Evolutionary conservation across 2,113 vertebrate genomes (phyloP).

Genomic region (Turnix velox): DNA sequence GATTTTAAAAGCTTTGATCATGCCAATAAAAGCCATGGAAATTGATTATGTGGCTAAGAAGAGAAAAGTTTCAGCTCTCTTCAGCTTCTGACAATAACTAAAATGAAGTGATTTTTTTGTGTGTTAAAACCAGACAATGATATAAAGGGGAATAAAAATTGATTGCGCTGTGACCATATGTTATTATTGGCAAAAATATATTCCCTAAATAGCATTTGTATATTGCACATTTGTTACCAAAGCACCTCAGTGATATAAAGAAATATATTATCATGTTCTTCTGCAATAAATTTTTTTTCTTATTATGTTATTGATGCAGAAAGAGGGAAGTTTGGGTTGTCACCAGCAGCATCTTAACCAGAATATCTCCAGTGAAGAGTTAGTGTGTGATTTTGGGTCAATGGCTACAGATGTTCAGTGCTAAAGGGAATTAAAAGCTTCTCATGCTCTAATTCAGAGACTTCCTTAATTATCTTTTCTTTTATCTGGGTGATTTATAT

Average conservation of each 20-base stretch:
- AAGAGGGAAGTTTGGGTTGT: background rate
- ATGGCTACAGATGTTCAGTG: background rate
- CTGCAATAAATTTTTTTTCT: background rate
- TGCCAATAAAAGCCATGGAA: background rate
- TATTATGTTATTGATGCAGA: background rate
- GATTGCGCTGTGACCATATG: background rate
- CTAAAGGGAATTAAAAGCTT: background rate
- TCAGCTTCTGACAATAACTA: background rate
- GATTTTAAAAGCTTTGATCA: background rate
- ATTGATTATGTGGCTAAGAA: background rate
- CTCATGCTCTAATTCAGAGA: background rate
- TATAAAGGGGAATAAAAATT: background rate
- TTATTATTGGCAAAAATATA: background rate
- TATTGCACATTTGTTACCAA: background rate
- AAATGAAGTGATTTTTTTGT: background rate
- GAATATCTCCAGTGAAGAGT: background rate
- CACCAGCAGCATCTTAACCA: background rate
- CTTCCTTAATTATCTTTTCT: background rate
- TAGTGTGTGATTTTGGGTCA: background rate
- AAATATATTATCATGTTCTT: background rate
- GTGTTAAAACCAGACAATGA: background rate
- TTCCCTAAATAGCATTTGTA: background rate
- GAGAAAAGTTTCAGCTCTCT: background rate
- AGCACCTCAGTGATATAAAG: background rate
- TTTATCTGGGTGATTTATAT: background rate